These are phyloP conservation scores for Chymomyza amoena DNA, from an alignment of 2,888 invertebrate genomes.

Conservation along the genomic window DNA sequence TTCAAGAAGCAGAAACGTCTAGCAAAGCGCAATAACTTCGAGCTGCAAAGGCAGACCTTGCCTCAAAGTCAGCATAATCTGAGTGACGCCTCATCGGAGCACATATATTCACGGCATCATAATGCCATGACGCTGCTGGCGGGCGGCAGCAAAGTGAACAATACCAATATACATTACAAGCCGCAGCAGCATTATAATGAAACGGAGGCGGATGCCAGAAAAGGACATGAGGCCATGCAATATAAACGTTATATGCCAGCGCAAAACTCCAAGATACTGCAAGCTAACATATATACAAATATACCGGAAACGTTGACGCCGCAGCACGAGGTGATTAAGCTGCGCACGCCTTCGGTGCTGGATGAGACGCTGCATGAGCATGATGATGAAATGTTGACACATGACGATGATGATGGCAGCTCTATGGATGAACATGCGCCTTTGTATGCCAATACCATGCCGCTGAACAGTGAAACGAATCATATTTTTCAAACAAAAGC, in stretches of 20 bases:
- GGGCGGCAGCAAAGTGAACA: constrained; percentile 88
- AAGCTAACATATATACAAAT: constrained; percentile 83
- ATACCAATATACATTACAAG: constrained; percentile 86
- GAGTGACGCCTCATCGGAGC: constrained; percentile 81
- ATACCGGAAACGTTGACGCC: constrained; percentile 83
- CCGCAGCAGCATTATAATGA: constrained; percentile 30
- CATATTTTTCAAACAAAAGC: constrained; percentile 28
- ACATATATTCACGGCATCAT: constrained; percentile 71
- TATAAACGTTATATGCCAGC: constrained; percentile 67
- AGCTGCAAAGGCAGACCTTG: constrained; percentile 79
- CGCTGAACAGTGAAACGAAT: constrained; percentile 29
- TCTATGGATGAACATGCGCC: constrained; percentile 74
- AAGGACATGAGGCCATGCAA: constrained; percentile 60
- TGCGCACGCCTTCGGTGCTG: constrained; percentile 65
- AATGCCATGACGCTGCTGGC: constrained; percentile 81
- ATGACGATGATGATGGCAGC: constrained; percentile 71
- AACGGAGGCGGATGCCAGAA: not conserved
- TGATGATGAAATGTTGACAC: constrained; percentile 62
- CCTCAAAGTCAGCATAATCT: constrained; percentile 79
- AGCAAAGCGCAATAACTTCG: constrained; percentile 86
- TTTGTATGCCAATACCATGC: constrained; percentile 75
- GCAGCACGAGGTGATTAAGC: constrained; percentile 81
- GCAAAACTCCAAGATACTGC: constrained; percentile 66
- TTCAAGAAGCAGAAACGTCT: constrained; percentile 91
- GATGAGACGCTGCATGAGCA: constrained; percentile 75